These are phyloP conservation scores for Drosophila austrosaltans DNA, from an alignment of 2,888 invertebrate genomes.

Conservation along the genomic window DNA sequence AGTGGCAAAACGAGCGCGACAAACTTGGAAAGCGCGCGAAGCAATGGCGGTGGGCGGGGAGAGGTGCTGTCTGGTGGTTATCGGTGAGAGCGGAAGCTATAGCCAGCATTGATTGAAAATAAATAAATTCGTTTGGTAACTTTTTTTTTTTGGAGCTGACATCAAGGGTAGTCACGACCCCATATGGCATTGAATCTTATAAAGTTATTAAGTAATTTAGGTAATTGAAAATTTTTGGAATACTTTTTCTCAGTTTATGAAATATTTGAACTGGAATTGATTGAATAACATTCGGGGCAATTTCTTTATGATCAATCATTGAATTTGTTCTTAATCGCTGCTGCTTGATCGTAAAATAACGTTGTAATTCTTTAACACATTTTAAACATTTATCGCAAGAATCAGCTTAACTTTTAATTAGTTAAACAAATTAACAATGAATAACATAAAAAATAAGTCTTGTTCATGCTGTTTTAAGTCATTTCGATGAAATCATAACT, in stretches of 20 bases:
- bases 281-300: too few species aligned
- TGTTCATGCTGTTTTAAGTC: neutral
- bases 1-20: constrained; percentile 67
- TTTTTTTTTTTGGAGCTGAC: constrained; percentile 14
- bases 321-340: too few species aligned
- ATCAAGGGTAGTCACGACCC: constrained; percentile 24
- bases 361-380: too few species aligned
- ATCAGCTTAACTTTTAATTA: too few species aligned
- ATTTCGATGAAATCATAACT: neutral
- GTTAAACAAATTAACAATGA: too few species aligned
- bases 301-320: too few species aligned
- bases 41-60: neutral
- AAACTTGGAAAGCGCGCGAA: constrained; percentile 51
- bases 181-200: neutral
- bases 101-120: constrained; percentile 71
- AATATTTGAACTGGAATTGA: neutral
- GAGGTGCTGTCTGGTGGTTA: constrained; percentile 10
- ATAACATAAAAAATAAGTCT: too few species aligned
- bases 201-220: neutral
- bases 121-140: constrained; percentile 59
- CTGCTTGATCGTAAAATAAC: too few species aligned
- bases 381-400: too few species aligned
- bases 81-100: constrained; percentile 23
- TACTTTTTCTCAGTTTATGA: neutral
- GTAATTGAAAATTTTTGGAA: neutral